These are phyloP conservation scores for Siniperca knerii DNA, from an alignment of 2,113 vertebrate genomes.

Conservation along the genomic window DNA sequence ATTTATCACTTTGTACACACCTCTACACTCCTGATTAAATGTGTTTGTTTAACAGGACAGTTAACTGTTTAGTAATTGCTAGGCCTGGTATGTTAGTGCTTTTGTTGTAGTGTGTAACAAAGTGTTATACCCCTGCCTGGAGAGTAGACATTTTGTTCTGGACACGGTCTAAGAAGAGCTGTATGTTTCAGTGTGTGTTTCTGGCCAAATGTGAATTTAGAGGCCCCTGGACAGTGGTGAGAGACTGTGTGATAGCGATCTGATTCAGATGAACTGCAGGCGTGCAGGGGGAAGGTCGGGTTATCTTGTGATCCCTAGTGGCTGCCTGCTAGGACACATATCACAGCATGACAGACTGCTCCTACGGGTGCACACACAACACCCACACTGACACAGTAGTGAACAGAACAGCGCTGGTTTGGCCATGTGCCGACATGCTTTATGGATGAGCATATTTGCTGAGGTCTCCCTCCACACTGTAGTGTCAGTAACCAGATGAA, in stretches of 20 bases:
- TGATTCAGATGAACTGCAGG: constrained; percentile 74
- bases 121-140: not conserved
- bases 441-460: constrained; percentile 74
- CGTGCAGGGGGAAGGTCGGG: constrained; percentile 54
- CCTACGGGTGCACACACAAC: constrained; percentile 43
- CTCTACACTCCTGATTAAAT: constrained; percentile 2
- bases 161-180: constrained; percentile 4
- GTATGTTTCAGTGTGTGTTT: constrained; percentile 26
- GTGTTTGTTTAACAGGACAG: constrained; percentile 1
- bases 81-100: not conserved
- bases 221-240: constrained; percentile 48
- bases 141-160: constrained; percentile 31
- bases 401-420: constrained; percentile 41
- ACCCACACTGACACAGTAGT: constrained; percentile 48
- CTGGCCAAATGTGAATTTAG: constrained; percentile 46
- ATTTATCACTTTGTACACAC: constrained; percentile 20
- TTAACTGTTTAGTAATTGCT: not conserved
- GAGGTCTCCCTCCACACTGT: constrained; percentile 61
- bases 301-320: constrained; percentile 73
- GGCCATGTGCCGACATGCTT: constrained; percentile 70
- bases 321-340: constrained; percentile 66
- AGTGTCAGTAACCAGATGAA: constrained; percentile 76
- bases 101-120: not conserved
- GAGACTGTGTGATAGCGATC: constrained; percentile 68
- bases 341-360: constrained; percentile 63